These are phyloP conservation scores for Heliconius cydno DNA, from an alignment of 2,888 invertebrate species.

Conservation along the genomic window DNA sequence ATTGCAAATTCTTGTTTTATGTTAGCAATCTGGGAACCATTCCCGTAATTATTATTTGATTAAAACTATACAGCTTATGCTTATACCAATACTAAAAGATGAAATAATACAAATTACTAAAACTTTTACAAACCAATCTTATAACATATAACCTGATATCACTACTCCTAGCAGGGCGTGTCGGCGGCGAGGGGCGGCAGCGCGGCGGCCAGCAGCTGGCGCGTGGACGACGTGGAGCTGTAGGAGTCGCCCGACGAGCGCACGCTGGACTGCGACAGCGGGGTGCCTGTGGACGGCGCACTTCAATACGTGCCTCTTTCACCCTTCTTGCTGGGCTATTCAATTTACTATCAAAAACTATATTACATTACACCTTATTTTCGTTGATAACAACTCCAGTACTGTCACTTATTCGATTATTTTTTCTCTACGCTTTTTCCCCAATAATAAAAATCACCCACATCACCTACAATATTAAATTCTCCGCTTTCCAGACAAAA, in stretches of 20 bases:
- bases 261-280: conserved; percentile 86
- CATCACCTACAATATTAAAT: neutral
- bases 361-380: too few species aligned
- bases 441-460: too few species aligned
- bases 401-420: too few species aligned
- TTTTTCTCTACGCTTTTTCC: too few species aligned
- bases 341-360: too few species aligned
- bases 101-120: too few species aligned
- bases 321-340: too few species aligned
- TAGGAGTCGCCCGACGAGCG: conserved; percentile 92
- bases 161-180: neutral
- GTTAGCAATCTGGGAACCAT: neutral
- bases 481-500: neutral
- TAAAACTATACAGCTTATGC: too few species aligned
- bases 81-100: too few species aligned
- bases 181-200: conserved; percentile 4
- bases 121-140: too few species aligned
- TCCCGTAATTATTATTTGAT: neutral
- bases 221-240: conserved; percentile 91
- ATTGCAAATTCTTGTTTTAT: neutral
- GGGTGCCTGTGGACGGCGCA: conserved; percentile 81
- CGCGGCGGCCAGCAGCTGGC: conserved; percentile 79
- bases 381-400: too few species aligned
- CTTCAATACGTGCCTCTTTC: too few species aligned
- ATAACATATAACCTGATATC: neutral